Percentiles rank a stretch among this genome's conserved stretches.
Conservation (phyloP, 1,140 invertebrate genomes). For the Orchestia grillus region DNA sequence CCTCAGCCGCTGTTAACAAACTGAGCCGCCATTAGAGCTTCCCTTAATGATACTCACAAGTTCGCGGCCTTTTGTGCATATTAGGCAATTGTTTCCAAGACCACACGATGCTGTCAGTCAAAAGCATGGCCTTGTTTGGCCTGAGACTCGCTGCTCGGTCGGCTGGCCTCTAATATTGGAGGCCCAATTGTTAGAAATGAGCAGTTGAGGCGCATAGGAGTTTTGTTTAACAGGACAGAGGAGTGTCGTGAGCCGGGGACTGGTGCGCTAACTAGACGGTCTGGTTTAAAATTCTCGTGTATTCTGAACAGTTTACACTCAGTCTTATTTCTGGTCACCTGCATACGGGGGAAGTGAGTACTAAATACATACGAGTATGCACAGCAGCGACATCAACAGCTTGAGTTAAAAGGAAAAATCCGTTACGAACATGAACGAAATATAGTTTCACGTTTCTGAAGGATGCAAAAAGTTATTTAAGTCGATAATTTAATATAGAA, state of each 20-base stretch:
- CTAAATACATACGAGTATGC: background rate
- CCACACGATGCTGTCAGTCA: constrained; percentile 35
- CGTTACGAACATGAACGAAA: background rate
- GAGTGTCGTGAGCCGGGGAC: background rate
- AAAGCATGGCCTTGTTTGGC: constrained; percentile 7
- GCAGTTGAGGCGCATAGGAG: background rate
- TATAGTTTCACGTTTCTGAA: background rate
- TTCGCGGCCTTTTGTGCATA: constrained; percentile 23
- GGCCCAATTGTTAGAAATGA: background rate
- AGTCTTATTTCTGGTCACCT: background rate
- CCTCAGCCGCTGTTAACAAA: constrained; percentile 19
- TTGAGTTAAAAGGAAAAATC: too few species aligned
- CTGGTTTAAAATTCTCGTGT: background rate
- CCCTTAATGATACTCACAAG: constrained; percentile 43
- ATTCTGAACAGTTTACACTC: background rate
- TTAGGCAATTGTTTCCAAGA: constrained; percentile 36
- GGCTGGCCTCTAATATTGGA: background rate
- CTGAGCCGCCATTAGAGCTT: background rate
- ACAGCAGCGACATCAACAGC: too few species aligned
- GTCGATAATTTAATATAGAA: background rate
- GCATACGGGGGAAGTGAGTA: background rate
- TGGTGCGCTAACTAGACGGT: constrained; percentile 20
- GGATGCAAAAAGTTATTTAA: background rate
- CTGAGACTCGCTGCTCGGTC: background rate
- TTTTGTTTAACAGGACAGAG: constrained; percentile 17